Evolutionary conservation across 2,888 invertebrate genomes (phyloP).

Genomic region (Drosophila pseudotakahashii): DNA sequence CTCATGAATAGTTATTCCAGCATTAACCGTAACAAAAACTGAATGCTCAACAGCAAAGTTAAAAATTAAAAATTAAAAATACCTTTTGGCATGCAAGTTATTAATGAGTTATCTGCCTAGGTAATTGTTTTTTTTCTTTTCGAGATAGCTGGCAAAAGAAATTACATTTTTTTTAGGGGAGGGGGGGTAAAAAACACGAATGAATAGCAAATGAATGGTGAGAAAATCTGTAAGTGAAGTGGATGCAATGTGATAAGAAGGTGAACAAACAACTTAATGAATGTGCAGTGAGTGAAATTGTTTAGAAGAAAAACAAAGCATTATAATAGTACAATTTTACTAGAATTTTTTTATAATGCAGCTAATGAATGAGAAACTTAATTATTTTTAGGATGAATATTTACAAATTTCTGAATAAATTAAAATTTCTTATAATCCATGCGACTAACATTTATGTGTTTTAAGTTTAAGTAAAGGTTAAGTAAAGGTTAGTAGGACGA

Average conservation of each 20-base stretch:
- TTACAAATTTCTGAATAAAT: too few relatives aligned
- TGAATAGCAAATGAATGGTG: constrained; percentile 24
- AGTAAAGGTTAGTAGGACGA: background rate
- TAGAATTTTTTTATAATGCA: background rate
- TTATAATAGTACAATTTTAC: background rate
- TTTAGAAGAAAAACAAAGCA: too few relatives aligned
- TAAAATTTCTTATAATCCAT: too few relatives aligned
- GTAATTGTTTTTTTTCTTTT: constrained; percentile 33
- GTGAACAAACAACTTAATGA: constrained; percentile 30
- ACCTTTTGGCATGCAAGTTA: constrained; percentile 40
- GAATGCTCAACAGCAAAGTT: constrained; percentile 25
- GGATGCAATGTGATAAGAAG: constrained; percentile 25
- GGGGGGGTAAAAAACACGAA: constrained; percentile 9
- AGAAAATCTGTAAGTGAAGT: constrained; percentile 13
- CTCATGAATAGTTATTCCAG: constrained; percentile 45
- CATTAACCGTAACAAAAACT: constrained; percentile 35
- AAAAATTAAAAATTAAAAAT: constrained; percentile 33
- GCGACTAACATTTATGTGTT: too few relatives aligned
- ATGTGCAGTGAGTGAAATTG: background rate
- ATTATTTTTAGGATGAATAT: too few relatives aligned
- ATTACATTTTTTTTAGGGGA: background rate
- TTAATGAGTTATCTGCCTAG: constrained; percentile 37
- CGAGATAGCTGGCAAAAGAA: background rate
- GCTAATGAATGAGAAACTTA: background rate
- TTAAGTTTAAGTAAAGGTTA: too few relatives aligned